These are phyloP conservation scores for Pipistrellus nathusii DNA, from an alignment of 2,797 vertebrate species.

Conservation along the genomic window DNA sequence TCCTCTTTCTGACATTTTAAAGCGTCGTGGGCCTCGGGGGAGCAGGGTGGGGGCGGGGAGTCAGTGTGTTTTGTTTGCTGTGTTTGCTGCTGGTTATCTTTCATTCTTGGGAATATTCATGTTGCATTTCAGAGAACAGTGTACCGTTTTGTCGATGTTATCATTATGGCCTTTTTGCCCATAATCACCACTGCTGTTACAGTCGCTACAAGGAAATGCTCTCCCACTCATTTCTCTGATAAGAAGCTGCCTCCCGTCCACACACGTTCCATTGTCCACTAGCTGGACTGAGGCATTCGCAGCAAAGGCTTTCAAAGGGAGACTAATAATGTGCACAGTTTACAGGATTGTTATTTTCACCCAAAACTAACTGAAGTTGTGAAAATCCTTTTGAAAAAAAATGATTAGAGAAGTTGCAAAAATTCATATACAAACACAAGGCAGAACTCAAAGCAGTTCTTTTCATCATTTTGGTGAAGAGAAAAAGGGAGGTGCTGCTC, in stretches of 20 bases:
- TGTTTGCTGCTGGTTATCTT: constrained; percentile 66
- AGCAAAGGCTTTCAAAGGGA: constrained; percentile 67
- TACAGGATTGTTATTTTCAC: constrained; percentile 74
- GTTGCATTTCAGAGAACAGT: constrained; percentile 41
- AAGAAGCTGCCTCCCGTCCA: constrained; percentile 65
- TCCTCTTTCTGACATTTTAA: constrained; percentile 59
- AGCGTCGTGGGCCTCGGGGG: not conserved
- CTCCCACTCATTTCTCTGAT: constrained; percentile 75
- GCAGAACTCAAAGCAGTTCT: constrained; percentile 72
- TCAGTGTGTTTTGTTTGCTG: constrained; percentile 59
- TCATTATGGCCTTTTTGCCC: constrained; percentile 61
- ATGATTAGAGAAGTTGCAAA: constrained; percentile 79
- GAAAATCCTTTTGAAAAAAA: constrained; percentile 76
- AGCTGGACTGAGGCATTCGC: constrained; percentile 50
- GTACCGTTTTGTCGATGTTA: constrained; percentile 66
- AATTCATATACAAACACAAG: constrained; percentile 75
- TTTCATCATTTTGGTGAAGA: constrained; percentile 79
- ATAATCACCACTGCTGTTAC: constrained; percentile 64
- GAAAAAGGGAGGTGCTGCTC: not conserved
- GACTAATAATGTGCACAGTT: constrained; percentile 61
- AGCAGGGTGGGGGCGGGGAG: not conserved
- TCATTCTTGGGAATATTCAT: constrained; percentile 59
- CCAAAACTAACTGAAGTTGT: constrained; percentile 74
- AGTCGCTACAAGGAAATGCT: constrained; percentile 65
- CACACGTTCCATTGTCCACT: constrained; percentile 37